phyloP scores from a whole-genome alignment of 2,113 vertebrate species.

The Marcusenius ussheri region DNA sequence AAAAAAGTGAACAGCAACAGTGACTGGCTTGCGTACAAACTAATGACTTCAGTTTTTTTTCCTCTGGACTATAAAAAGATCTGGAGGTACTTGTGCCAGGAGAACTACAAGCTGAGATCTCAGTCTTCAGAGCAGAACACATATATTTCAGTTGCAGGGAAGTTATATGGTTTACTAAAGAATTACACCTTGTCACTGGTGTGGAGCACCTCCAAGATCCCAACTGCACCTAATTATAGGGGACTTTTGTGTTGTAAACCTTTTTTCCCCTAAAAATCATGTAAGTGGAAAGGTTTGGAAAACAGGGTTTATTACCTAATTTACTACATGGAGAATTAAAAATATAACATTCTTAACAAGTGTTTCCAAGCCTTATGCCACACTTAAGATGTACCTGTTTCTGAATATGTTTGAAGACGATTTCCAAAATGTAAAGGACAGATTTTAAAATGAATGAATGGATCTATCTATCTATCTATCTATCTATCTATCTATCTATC shows the following conservation, averaged over 20 bases:
- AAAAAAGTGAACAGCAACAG: slow-evolving; percentile 49
- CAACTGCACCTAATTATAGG: not conserved
- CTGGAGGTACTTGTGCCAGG: slow-evolving; percentile 44
- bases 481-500: not conserved
- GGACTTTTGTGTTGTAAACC: not conserved
- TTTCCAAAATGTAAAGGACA: not conserved
- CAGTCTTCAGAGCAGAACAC: not conserved
- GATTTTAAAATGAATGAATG: not conserved
- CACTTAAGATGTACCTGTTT: not conserved
- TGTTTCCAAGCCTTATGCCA: not conserved
- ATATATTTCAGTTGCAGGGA: not conserved
- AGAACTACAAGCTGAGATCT: slow-evolving; percentile 50
- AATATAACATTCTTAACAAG: not conserved
- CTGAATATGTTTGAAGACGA: not conserved
- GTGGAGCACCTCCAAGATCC: not conserved
- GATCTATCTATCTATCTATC: too few species aligned
- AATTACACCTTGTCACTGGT: not conserved
- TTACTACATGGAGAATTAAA: not conserved
- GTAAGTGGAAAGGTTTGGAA: not conserved
- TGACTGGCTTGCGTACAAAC: slow-evolving; percentile 42
- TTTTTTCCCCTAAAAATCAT: not conserved
- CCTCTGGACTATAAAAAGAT: slow-evolving; percentile 45
- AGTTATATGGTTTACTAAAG: not conserved
- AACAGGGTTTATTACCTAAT: not conserved
- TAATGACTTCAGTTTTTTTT: slow-evolving; percentile 24